Percentiles rank a stretch among this genome's conserved stretches.
Evolutionary conservation across 2,113 vertebrate species (phyloP).

Genomic region (Oreamnos americanus): DNA sequence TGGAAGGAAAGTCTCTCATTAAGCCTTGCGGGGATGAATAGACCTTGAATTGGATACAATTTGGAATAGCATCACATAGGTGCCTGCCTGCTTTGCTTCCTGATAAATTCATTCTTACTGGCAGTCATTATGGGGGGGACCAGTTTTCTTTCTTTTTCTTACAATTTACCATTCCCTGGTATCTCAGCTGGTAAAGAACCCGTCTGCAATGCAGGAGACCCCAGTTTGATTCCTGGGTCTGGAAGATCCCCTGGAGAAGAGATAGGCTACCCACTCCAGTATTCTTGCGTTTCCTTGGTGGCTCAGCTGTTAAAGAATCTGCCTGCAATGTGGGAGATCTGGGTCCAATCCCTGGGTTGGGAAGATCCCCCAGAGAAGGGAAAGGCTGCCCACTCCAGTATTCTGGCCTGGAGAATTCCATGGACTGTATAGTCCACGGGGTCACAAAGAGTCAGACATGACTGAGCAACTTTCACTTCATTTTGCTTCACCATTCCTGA

Average conservation of each 20-base stretch:
- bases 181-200: background rate
- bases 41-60: background rate
- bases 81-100: background rate
- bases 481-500: background rate
- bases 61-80: background rate
- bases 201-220: background rate
- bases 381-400: background rate
- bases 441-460: background rate
- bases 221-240: background rate
- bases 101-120: background rate
- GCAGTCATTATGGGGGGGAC: background rate
- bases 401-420: background rate
- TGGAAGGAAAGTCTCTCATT: background rate
- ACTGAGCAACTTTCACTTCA: background rate
- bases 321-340: background rate
- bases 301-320: background rate
- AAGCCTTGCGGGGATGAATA: background rate
- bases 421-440: background rate
- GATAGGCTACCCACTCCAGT: background rate
- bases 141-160: background rate
- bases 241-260: background rate
- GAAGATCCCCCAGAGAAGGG: background rate
- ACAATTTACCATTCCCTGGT: background rate
- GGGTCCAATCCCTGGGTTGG: background rate
- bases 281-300: background rate